These are phyloP conservation scores for Heliocidaris tuberculata DNA, from an alignment of 35 echinoderm and acorn worm genomes.

Conservation along the genomic window DNA sequence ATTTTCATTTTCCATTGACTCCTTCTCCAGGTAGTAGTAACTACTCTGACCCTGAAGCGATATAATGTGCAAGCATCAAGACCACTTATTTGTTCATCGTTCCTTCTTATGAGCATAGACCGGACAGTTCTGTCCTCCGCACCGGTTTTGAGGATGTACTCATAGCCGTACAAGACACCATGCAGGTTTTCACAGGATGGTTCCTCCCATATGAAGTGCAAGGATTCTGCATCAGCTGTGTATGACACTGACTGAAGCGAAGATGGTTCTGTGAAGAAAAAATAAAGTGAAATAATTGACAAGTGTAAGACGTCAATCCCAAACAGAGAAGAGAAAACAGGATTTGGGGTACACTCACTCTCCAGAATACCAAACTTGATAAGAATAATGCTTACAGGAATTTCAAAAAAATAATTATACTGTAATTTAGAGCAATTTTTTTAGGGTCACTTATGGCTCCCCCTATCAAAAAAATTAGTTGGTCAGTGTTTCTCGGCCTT, in stretches of 20 bases:
- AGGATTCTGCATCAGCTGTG: neutral
- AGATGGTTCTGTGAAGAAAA: neutral
- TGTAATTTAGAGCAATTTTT: too few species aligned
- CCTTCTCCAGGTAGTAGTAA: neutral
- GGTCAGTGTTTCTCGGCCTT: too few species aligned
- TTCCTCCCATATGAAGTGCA: neutral
- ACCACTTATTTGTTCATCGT: neutral
- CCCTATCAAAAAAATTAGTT: too few species aligned
- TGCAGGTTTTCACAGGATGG: neutral
- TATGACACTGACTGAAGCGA: neutral
- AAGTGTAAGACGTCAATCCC: too few species aligned
- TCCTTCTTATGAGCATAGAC: neutral
- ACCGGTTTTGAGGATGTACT: neutral
- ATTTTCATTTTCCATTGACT: neutral
- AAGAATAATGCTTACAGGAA: too few species aligned
- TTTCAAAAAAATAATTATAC: too few species aligned
- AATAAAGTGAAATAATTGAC: too few species aligned
- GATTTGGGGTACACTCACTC: too few species aligned
- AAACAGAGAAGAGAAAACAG: too few species aligned
- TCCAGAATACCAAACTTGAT: too few species aligned
- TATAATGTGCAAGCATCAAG: neutral
- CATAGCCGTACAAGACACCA: neutral
- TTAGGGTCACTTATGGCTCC: too few species aligned
- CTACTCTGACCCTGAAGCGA: neutral
- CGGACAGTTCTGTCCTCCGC: neutral